Evolutionary conservation across 2,888 invertebrate species (phyloP).

Genomic region (Lasioglossum leucozonium): DNA sequence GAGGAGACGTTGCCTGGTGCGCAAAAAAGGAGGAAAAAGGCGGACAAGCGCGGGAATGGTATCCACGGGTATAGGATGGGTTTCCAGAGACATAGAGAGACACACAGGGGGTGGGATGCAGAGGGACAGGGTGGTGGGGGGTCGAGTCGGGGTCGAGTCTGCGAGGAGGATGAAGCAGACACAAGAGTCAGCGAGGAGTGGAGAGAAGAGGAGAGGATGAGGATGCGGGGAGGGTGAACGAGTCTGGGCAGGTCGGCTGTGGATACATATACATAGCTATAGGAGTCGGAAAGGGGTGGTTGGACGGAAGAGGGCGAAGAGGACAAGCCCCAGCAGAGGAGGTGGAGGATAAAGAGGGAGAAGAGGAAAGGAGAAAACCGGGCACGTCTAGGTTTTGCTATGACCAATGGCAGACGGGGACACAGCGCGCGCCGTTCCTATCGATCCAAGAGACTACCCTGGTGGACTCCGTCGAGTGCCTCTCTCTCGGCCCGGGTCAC

Average conservation of each 20-base stretch:
- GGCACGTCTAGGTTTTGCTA: constrained; percentile 81
- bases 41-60: constrained; percentile 30
- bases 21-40: constrained; percentile 52
- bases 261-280: constrained; percentile 41
- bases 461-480: constrained; percentile 71
- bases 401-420: constrained; percentile 84
- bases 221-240: background rate
- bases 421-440: constrained; percentile 81
- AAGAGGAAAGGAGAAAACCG: constrained; percentile 76
- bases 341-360: constrained; percentile 69
- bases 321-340: constrained; percentile 57
- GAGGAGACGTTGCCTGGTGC: constrained; percentile 40
- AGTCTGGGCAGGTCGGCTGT: constrained; percentile 54
- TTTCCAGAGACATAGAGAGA: constrained; percentile 16
- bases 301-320: constrained; percentile 66
- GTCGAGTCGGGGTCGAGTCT: constrained; percentile 15
- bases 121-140: constrained; percentile 24
- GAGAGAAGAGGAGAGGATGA: constrained; percentile 27
- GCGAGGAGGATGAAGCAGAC: constrained; percentile 46
- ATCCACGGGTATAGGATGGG: background rate
- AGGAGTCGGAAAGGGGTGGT: constrained; percentile 52
- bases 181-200: constrained; percentile 44
- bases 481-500: constrained; percentile 76
- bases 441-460: constrained; percentile 77
- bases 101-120: constrained; percentile 37